A percentile compares a stretch with the other conserved stretches of the same genome.
phyloP scores from a whole-genome alignment of 2,888 invertebrate genomes.

The Pterostichus madidus region DNA sequence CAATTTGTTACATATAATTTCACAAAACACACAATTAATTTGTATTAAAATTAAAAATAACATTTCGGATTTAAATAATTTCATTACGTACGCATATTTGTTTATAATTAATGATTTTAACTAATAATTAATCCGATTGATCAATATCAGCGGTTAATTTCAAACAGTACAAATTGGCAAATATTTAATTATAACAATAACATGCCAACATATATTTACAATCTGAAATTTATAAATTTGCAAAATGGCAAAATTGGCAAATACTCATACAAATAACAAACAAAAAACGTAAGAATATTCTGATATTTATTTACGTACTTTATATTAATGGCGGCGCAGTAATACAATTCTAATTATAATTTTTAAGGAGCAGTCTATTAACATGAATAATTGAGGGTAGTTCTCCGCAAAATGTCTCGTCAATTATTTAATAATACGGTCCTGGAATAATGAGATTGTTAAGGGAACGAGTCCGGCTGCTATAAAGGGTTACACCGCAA shows the following conservation, averaged over 20 bases:
- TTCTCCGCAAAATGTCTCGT: constrained; percentile 43
- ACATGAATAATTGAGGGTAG: constrained; percentile 30
- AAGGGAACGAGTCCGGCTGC: constrained; percentile 7
- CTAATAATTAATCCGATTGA: constrained; percentile 30
- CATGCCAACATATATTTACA: constrained; percentile 13
- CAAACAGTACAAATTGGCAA: constrained; percentile 32
- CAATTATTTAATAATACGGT: constrained; percentile 56
- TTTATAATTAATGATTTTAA: constrained; percentile 39
- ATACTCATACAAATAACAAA: neutral
- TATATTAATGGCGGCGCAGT: constrained; percentile 39
- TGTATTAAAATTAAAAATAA: constrained; percentile 6
- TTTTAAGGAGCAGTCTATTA: constrained; percentile 49
- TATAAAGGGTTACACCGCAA: constrained; percentile 26
- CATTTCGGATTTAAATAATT: constrained; percentile 18
- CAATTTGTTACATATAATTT: constrained; percentile 2
- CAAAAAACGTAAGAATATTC: neutral
- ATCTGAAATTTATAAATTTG: constrained; percentile 1
- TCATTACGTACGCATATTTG: constrained; percentile 19
- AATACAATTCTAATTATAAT: constrained; percentile 53
- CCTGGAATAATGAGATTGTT: constrained; percentile 55
- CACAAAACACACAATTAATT: constrained; percentile 6
- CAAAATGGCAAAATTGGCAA: neutral
- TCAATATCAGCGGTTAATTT: constrained; percentile 39
- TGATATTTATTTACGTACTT: constrained; percentile 17
- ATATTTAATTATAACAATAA: constrained; percentile 33